Base-by-base conservation (phyloP, 2,888 invertebrate species). In the Diaphora mendica region DNA sequence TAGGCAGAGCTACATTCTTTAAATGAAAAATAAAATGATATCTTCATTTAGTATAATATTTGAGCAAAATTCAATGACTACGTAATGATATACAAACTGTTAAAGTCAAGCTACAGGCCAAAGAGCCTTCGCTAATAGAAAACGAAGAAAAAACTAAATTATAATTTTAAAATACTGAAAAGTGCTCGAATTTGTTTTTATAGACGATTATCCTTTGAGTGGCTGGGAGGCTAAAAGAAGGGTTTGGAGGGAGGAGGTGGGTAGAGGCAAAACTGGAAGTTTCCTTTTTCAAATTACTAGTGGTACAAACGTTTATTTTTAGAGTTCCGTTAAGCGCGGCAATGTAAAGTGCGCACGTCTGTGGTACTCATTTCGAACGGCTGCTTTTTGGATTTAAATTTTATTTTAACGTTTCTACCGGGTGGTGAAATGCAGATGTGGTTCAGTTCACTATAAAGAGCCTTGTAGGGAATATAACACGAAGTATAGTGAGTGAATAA, bases 151-250 rank as follows among this genome's bases (percentile, higher is more conserved):
- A 77, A 78, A 72, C 73, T 70, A 71, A 79, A 78, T 84, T 79
- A 75, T 79, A 81, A 82, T 82, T 80, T 79, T 77, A 73, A 78
- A 78, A 75, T 77, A 55, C 42, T 70, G 62, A 59, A 75, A 82
- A 77, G 77, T 78, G 67, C 74, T 79, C 64, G 66, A 82, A 79
- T 83, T 81, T 79, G 83, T 82, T 82, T 84, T 86, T 81, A 82
- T 77, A 78, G 83, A 70, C 81, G 79, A 84, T 86, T 80, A 85
- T 85, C 81, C 77, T 82, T 80, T 80, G 77, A 81, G 86, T 77
- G 79, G 76, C 64, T 72, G 73, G 67, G 71, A 20, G 70, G 65
- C 67, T 26, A 81, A 64, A 64, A 68, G 33, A 42, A 55, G 69
- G 51, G 55, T 71, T 74, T 65, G 68, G 75, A 67, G 64, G 44